Evolutionary conservation across 2,888 invertebrate genomes (phyloP).

Genomic region (Sminthurides aquaticus): DNA sequence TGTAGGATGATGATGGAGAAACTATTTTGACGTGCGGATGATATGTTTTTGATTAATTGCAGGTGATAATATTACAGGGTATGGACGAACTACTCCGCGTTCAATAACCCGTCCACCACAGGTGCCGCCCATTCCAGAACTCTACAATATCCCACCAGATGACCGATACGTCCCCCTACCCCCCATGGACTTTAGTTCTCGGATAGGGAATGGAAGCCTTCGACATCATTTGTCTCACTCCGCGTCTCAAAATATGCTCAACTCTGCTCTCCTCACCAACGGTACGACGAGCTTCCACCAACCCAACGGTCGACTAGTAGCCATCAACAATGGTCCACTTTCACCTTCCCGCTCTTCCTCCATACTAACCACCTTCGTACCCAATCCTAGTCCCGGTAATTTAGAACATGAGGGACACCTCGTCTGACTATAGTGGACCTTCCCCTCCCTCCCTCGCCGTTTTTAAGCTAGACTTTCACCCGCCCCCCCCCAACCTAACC

Average conservation of each 20-base stretch:
- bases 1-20: background rate
- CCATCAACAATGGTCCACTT: slow-evolving; percentile 37
- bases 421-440: slow-evolving; percentile 42
- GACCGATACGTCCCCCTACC: slow-evolving; percentile 74
- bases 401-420: slow-evolving; percentile 46
- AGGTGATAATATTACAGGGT: slow-evolving; percentile 49
- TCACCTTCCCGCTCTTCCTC: slow-evolving; percentile 43
- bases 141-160: slow-evolving; percentile 64
- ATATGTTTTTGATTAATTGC: slow-evolving; percentile 8
- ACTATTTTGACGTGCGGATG: background rate
- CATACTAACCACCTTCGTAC: slow-evolving; percentile 45
- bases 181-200: slow-evolving; percentile 57
- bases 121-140: slow-evolving; percentile 67
- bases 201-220: slow-evolving; percentile 54
- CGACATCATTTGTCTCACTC: slow-evolving; percentile 49
- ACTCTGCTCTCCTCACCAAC: slow-evolving; percentile 22
- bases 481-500: background rate
- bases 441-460: background rate
- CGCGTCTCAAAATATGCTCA: slow-evolving; percentile 41
- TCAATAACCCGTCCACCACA: slow-evolving; percentile 62
- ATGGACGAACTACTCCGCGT: slow-evolving; percentile 47
- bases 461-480: background rate
- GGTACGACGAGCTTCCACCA: slow-evolving; percentile 34
- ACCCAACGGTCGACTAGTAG: slow-evolving; percentile 40
- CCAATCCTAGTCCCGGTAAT: slow-evolving; percentile 44